Evolutionary conservation across 2,797 vertebrate genomes (phyloP), one percentile per base, ranked within the genome.

Genomic region (Enteromius mattozi): DNA sequence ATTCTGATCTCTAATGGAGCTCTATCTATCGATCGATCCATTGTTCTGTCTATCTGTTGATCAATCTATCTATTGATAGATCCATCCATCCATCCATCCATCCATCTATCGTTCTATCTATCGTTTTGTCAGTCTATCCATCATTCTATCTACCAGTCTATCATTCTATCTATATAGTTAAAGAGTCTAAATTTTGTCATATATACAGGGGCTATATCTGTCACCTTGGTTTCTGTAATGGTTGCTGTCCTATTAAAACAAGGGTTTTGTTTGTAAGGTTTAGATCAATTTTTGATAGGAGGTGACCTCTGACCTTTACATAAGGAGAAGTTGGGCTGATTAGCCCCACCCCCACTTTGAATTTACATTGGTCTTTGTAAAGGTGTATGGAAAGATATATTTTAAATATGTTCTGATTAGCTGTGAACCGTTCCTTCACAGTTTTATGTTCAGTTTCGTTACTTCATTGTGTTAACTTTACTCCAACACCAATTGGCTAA

Each of bases 161-260:
- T 51, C 17, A 51, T 51, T 51, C 16, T n/a, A n/a, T n/a, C n/a
- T n/a, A n/a, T n/a, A n/a, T n/a, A n/a, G n/a, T n/a, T n/a, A n/a
- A n/a, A n/a, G n/a, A n/a, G n/a, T n/a, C n/a, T n/a, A n/a, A n/a
- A n/a, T n/a, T n/a, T n/a, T n/a, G n/a, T n/a, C n/a, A n/a, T n/a
- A n/a, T n/a, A n/a, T 78, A 16, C 24, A 27, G 35, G 27, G 16
- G 56, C 77, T 63, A 81, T 78, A 63, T 75, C 49, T 74, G 66
- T 81, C 47, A 83, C 76, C 79, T 54, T 80, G 76, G 77, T 83
- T 85, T 70, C 56, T 78, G 72, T 81, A 78, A 81, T 56, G 30
- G 63, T 77, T 45, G 37, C 74, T 84, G 66, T 78, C 72, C 84
- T 78, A 33, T 81, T 66, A 86, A 75, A 66, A 51, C 75, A 86